These are phyloP conservation scores for Plagodis pulveraria DNA, from an alignment of 2,888 invertebrate species.

Conservation along the genomic window DNA sequence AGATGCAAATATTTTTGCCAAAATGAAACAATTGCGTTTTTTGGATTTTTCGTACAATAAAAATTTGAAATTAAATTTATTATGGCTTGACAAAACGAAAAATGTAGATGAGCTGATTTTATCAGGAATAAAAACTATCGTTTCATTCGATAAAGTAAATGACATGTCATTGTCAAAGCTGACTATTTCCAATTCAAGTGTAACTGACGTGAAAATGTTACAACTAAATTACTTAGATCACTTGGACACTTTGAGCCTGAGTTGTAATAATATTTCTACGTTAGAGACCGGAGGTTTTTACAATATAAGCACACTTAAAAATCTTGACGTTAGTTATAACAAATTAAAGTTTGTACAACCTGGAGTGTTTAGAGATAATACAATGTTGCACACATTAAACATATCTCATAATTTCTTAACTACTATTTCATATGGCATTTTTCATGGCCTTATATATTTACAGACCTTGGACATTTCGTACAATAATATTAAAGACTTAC, in stretches of 20 bases:
- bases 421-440: conserved; percentile 58
- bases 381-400: conserved; percentile 50
- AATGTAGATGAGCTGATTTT: conserved; percentile 49
- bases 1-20: conserved; percentile 43
- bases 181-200: conserved; percentile 47
- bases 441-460: conserved; percentile 55
- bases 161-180: conserved; percentile 43
- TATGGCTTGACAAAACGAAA: conserved; percentile 37
- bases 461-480: conserved; percentile 61
- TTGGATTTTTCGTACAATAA: conserved; percentile 64
- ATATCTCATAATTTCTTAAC: conserved; percentile 62
- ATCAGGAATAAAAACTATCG: conserved; percentile 47
- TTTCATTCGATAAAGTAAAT: conserved; percentile 43
- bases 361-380: conserved; percentile 60
- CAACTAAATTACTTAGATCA: conserved; percentile 43
- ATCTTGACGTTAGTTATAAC: conserved; percentile 63
- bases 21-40: conserved; percentile 44
- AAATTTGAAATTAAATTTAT: conserved; percentile 45
- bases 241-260: conserved; percentile 50
- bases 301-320: conserved; percentile 43
- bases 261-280: conserved; percentile 49
- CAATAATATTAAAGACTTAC: conserved; percentile 57
- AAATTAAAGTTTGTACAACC: conserved; percentile 60
- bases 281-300: conserved; percentile 50
- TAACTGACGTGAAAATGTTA: conserved; percentile 49